Percentiles rank a stretch among this genome's conserved stretches.
Evolutionary conservation across 1,140 invertebrate species (phyloP).

Genomic region (Procambarus clarkii): DNA sequence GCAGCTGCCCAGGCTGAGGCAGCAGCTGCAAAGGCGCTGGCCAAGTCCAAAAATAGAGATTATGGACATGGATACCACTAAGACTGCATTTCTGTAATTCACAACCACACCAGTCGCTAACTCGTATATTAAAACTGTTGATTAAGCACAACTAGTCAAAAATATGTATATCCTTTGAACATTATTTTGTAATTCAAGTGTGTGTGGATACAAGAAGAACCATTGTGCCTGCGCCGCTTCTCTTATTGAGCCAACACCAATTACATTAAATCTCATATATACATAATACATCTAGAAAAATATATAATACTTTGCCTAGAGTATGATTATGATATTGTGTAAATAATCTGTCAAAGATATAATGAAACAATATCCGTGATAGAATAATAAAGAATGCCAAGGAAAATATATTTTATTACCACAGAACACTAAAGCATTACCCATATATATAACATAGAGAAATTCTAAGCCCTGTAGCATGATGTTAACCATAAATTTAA

Average conservation of each 20-base stretch:
- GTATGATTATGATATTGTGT: not conserved
- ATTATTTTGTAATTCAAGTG: not conserved
- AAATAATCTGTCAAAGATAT: not conserved
- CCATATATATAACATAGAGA: too few relatives aligned
- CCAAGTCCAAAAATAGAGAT: slow-evolving; percentile 24
- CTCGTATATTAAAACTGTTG: not conserved
- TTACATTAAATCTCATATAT: too few relatives aligned
- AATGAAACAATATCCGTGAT: not conserved
- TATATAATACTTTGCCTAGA: not conserved
- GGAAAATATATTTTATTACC: not conserved
- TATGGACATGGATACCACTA: not conserved
- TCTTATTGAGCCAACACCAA: not conserved
- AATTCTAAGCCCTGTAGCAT: too few relatives aligned
- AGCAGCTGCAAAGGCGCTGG: slow-evolving; percentile 40
- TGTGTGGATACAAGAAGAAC: not conserved
- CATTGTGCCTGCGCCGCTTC: not conserved
- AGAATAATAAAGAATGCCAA: not conserved
- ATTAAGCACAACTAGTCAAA: not conserved
- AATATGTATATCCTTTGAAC: not conserved
- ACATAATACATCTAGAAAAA: too few relatives aligned
- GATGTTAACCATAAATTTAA: too few relatives aligned
- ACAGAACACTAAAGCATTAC: not conserved
- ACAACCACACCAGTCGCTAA: not conserved
- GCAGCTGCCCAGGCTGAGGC: slow-evolving; percentile 49
- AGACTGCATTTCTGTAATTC: not conserved